Conservation (phyloP, 2,797 vertebrate genomes). For the Paedocypris micromegethes region DNA sequence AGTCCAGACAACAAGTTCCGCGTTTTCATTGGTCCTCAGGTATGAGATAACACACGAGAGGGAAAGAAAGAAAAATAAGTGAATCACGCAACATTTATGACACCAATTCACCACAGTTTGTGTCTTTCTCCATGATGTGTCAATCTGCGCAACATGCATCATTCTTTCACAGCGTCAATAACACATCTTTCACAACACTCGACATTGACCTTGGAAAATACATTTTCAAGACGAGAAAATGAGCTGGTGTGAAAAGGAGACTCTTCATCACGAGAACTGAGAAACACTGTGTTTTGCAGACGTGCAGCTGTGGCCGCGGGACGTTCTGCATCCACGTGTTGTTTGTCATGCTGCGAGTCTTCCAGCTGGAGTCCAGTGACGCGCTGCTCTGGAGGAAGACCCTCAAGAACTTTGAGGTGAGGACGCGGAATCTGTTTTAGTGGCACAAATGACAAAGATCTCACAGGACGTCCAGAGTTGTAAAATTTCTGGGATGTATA, state of each 20-base stretch:
- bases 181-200: too few species aligned
- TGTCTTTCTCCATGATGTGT: too few species aligned
- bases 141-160: too few species aligned
- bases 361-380: constrained; percentile 81
- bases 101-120: too few species aligned
- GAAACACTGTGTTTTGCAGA: constrained; percentile 56
- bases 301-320: constrained; percentile 83
- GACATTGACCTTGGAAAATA: too few species aligned
- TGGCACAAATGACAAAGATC: background rate
- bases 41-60: constrained; percentile 41
- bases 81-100: too few species aligned
- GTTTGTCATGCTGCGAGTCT: constrained; percentile 85
- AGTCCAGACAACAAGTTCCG: constrained; percentile 87
- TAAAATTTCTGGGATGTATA: background rate
- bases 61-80: too few species aligned
- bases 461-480: background rate
- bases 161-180: too few species aligned
- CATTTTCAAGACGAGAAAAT: too few species aligned
- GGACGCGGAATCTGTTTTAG: too few species aligned
- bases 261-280: too few species aligned
- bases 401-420: constrained; percentile 87
- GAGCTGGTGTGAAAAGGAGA: too few species aligned
- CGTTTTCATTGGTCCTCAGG: constrained; percentile 88
- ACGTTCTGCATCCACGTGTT: constrained; percentile 85
- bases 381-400: constrained; percentile 86